Base-by-base conservation (phyloP, 1,140 invertebrate genomes). In the Nylanderia fulva region DNA sequence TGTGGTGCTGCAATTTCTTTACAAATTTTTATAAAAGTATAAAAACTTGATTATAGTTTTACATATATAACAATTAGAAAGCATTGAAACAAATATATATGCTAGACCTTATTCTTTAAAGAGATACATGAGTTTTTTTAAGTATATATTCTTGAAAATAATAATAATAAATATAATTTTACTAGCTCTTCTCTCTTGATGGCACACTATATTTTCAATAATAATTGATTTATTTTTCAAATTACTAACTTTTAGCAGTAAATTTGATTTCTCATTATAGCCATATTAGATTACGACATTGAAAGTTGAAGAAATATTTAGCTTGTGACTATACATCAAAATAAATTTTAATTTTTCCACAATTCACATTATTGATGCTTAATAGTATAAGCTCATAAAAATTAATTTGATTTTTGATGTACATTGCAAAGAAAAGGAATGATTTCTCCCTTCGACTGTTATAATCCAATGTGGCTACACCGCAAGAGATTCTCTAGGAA, bases 1-100 rank as follows among this genome's bases (percentile, higher is more conserved):
- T 24, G 29, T 27, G 7, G 64, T 71, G 66, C 45, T 68, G 29
- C 36, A 72, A 60, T 58, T 72, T 45, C 13, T 82, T 71, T 72
- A 60, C 29, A 80, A 80, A 58, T 45, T 71, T 36, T 71, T 82
- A 82, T 71, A 71, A 71, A 82, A 82, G 52, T 71, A 82, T 71
- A 72, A 82, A 79, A 77, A 29, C 1, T 69, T 69, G 61, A 39
- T 68, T 54, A 64, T 63, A 8, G 48, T 66, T 36, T 66, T 66
- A 18, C 29, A 79, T 79, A 36, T 36, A n/a, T 42, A 80, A 79
- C 18, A 76, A 64, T 68, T 71, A 71, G 39, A n/a, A 80, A 82
- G 24, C 18, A 58, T 71, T 71, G 27, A 36, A 29, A 45, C 36
- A 56, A 33, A 79, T 29, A 45, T 29, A 45, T 24, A 58, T 58